Evolutionary conservation across 2,113 vertebrate genomes (phyloP).

Genomic region (Aplodontia rufa): DNA sequence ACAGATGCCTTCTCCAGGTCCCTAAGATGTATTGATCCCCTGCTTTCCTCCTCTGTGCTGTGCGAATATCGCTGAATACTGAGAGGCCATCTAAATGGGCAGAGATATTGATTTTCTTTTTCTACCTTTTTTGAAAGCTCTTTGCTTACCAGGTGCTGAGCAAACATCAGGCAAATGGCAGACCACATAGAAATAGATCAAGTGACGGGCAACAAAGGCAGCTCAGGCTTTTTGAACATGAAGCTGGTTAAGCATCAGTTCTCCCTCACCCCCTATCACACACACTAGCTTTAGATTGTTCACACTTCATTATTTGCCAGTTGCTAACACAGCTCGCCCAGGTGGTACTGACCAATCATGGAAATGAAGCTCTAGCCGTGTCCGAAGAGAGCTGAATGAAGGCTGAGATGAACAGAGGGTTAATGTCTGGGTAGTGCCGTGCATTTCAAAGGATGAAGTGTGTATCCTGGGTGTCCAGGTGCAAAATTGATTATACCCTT

Average conservation of each 20-base stretch:
- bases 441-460: background rate
- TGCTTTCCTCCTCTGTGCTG: conserved; percentile 74
- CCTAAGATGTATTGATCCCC: conserved; percentile 80
- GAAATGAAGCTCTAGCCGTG: background rate
- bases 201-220: conserved; percentile 56
- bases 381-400: background rate
- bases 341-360: background rate
- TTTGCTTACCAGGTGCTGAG: conserved; percentile 82
- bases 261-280: background rate
- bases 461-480: background rate
- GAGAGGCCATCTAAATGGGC: conserved; percentile 83
- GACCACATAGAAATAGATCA: conserved; percentile 60
- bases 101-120: conserved; percentile 86
- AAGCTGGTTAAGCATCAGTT: conserved; percentile 55
- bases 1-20: conserved; percentile 73
- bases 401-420: background rate
- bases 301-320: conserved; percentile 46
- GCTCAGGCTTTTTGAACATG: background rate
- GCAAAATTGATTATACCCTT: background rate
- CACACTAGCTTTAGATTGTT: conserved; percentile 39
- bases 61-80: conserved; percentile 80
- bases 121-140: conserved; percentile 78
- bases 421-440: background rate
- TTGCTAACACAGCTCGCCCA: background rate
- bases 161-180: conserved; percentile 78